Base-by-base conservation (phyloP, 2,888 invertebrate genomes). In the Acronicta aceris region DNA sequence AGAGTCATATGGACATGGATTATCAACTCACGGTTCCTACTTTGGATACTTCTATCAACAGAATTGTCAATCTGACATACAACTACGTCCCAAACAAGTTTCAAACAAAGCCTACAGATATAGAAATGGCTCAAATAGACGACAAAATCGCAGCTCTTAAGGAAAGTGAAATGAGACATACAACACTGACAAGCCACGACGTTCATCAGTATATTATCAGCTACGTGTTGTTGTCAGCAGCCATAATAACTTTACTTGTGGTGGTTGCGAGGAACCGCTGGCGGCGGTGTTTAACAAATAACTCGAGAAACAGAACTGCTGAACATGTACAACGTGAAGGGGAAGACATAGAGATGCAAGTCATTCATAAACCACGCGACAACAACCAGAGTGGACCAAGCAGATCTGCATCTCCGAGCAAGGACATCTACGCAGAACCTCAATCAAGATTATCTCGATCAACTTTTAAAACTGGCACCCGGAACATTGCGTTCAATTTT, bases 31-130 rank as follows among this genome's bases (percentile, higher is more conserved):
- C 15, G 10, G 27, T 9, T 12, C 47, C 60, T 8, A 10, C 17
- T 2, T 12, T 60, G 5, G 33, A 60, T 10, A 50, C 48, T 1
- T 42, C 60, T 0, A 41, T 65, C 7, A 60, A 60, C 53, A 57
- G 47, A 7, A 41, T 65, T 2, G 53, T 60, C 2, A 65, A 56
- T n/a, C 27, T 58, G 15, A 54, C 33, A 0, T 53, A 50, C 2
- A 30, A 10, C 13, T 33, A 55, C 17, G 43, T 16, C 2, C 42
- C 48, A 59, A 27, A 21, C 12, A 36, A 1, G 2, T 8, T 53
- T 36, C 47, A 59, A 10, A 12, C 43, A 7, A 30, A 30, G 4
- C 6, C 9, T 10, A 60, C 40, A 2, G 27, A 45, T n/a, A 10
- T 12, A 12, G 25, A 46, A 9, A 33, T 50, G 0, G 38, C n/a